Base-by-base conservation (phyloP, 1,140 invertebrate species). In the Trichonephila inaurata region DNA sequence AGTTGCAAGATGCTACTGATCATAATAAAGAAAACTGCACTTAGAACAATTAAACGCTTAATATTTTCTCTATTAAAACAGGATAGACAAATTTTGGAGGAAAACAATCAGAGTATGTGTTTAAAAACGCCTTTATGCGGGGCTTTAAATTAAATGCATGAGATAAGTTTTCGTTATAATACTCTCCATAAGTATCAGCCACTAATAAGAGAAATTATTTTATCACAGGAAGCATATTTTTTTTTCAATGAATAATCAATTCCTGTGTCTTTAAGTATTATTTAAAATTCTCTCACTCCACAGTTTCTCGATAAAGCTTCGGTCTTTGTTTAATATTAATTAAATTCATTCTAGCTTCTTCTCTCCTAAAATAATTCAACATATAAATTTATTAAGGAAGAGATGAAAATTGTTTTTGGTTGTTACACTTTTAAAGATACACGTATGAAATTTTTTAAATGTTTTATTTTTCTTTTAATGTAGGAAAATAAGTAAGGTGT, bases 1-100 rank as follows among this genome's bases (percentile, higher is more conserved):
- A 85, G 82, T 12, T 12, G 72, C 24, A 40, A 77, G 24, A 24
- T 16, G 24, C 24, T 77, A 85, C n/a, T 85, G 28, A 85, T 51
- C 58, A 19, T 1, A 60, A 44, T 10, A 21, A 60, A 19, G 82
- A 85, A 19, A 60, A 44, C 24, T 58, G 40, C 82, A 60, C 82
- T 60, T 87, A 40, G 58, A 64, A 87, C 85, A 87, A 87, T 87
- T 87, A 87, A 87, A 62, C 85, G 24, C 18, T 87, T 87, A 87
- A 62, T 87, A 40, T 58, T 58, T 85, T 58, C 82, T 58, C 12
- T 60, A 24, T n/a, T 40, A 24, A 85, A 77, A 77, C 72, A 77
- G 28, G 18, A 64, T 64, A 19, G 58, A 64, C 14, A 61, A n/a
- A 33, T 61, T 87, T 87, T 19, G 18, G 85, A 87, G 28, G 60